Evolutionary conservation across 2,888 invertebrate genomes (phyloP), one percentile per base, ranked within the genome.

Genomic region (Tachina lurida): DNA sequence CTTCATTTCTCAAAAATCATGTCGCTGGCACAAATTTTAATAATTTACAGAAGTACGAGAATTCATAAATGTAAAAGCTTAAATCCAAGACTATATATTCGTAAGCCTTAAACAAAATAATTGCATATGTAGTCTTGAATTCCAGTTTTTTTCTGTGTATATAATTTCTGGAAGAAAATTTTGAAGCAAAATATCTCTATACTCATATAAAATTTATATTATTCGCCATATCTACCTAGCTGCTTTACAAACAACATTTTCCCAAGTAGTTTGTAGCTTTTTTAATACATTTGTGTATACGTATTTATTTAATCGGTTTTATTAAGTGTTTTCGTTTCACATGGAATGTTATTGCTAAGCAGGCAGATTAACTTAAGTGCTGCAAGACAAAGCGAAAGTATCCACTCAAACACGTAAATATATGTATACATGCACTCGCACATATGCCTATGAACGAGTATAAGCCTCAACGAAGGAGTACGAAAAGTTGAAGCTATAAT

Each of bases 291-390:
- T 12, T 47, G n/a, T 67, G 73, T 74, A 67, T 47, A 47, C 31
- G 41, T 67, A 43, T 45, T 63, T 49, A 71, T 75, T 54, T 65
- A 77, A 74, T 74, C 67, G n/a, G 31, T 82, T 81, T 78, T 81
- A 78, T 81, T 65, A 82, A 85, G 71, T 86, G 85, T 79, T 86
- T 82, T 65, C n/a, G 47, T 74, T 82, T 71, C 78, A 58, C 47
- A 75, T 79, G 60, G 31, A 67, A 71, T 79, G 70, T 52, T 54
- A 62, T 75, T 83, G 56, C 76, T 83, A 76, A 83, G 71, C 58
- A 41, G 58, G 60, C 7, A 31, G 82, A 82, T 86, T 86, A 73
- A 79, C 67, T 79, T 71, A 73, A 83, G 85, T 85, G 75, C 52
- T 60, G 43, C 58, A 68, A 22, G 68, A 62, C 45, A 67, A 41